Base-by-base conservation (phyloP, 2,113 vertebrate genomes). In the Blennius ocellaris region DNA sequence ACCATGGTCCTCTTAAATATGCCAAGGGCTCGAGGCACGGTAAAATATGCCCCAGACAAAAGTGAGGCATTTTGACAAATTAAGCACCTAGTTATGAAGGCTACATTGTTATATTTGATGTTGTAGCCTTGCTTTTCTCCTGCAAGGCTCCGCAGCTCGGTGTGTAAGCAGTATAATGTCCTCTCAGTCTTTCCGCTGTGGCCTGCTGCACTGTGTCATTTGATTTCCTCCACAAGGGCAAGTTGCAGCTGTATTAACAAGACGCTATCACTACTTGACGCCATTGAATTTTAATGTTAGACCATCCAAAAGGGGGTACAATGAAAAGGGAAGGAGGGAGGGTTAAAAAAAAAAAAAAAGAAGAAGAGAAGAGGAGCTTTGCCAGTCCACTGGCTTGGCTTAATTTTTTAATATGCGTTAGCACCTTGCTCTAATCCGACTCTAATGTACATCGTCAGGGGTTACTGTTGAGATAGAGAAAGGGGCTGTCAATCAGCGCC, bases 381-480 rank as follows among this genome's bases (percentile, higher is more conserved):
- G 84, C 81, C 90, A 90, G 89, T 89, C 86, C 85, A 87, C 51
- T 91, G 92, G 89, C 83, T 89, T 92, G 89, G 91, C 91, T 93
- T 92, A 86, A 92, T 94, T 94, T 93, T 92, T 94, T 94, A 94
- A 94, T 93, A 93, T 85, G 91, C 86, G 86, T 92, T 92, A 93
- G 91, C 92, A 92, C 92, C 93, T 92, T 78, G 88, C 89, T 89
- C 92, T 94, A 94, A 94, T 94, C 93, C 91, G 73, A 88, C 90
- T 92, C 92, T 93, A 92, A 93, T 92, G 91, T 92, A 94, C 93
- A 76, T 93, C 82, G 85, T 94, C 89, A 94, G 91, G 94, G 93
- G 92, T 95, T 94, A 93, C 91, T 86, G 91, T 91, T 81, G 92
- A 89, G 93, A 91, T 91, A 93, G 87, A 91, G 94, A 93, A 92